Evolutionary conservation across 1,140 invertebrate species (phyloP).

Genomic region (Mycetomoellerius zeteki): DNA sequence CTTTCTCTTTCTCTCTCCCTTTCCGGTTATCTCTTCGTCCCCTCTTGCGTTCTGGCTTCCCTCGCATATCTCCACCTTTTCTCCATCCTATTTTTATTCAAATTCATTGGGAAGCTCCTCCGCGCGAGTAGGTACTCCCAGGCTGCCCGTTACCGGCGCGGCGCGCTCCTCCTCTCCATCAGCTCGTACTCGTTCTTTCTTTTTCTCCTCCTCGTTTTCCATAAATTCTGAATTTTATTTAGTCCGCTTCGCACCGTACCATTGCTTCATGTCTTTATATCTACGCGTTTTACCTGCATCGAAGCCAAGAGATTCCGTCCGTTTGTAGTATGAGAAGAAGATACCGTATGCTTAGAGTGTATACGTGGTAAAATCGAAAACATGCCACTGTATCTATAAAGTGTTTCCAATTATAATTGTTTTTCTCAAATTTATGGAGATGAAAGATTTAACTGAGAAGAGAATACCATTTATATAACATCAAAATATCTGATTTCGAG

Average conservation of each 20-base stretch:
- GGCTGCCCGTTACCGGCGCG: slow-evolving; percentile 46
- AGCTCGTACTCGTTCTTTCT: slow-evolving; percentile 36
- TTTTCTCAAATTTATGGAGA: not conserved
- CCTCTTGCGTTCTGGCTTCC: not conserved
- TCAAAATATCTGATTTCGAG: not conserved
- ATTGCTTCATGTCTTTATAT: slow-evolving; percentile 67
- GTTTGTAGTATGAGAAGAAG: not conserved
- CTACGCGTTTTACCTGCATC: not conserved
- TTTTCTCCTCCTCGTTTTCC: slow-evolving; percentile 78
- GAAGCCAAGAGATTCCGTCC: not conserved
- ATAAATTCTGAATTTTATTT: slow-evolving; percentile 85
- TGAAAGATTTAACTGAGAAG: not conserved
- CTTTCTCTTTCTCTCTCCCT: not conserved
- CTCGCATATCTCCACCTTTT: slow-evolving; percentile 48
- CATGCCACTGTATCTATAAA: not conserved
- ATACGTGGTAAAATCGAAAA: slow-evolving; percentile 16
- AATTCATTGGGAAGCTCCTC: slow-evolving; percentile 72
- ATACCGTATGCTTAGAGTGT: not conserved
- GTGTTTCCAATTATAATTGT: not conserved
- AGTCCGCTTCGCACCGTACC: slow-evolving; percentile 64
- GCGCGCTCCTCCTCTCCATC: slow-evolving; percentile 17
- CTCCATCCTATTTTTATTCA: slow-evolving; percentile 76
- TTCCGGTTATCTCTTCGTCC: slow-evolving; percentile 31
- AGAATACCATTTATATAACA: not conserved
- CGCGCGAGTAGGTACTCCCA: slow-evolving; percentile 35